phyloP scores from a whole-genome alignment of 2,888 invertebrate genomes.

The Neocrepidodera transversa region DNA sequence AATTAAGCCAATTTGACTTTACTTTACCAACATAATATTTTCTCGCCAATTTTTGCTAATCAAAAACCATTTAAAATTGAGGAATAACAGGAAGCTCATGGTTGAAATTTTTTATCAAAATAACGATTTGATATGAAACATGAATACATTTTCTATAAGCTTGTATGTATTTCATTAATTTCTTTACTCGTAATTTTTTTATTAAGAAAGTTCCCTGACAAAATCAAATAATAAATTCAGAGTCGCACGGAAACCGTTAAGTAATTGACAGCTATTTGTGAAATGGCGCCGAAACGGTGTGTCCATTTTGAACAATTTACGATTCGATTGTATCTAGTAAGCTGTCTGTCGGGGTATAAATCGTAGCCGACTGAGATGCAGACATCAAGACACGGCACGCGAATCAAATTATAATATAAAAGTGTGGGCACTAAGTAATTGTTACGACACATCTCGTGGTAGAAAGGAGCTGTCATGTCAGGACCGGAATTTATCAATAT shows the following conservation, averaged over 20 bases:
- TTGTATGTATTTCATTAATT: no score
- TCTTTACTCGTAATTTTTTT: no score
- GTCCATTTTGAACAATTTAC: slow-evolving; percentile 27
- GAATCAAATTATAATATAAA: slow-evolving; percentile 30
- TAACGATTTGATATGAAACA: no score
- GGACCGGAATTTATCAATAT: not conserved
- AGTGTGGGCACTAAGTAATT: slow-evolving; percentile 11
- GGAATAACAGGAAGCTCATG: no score
- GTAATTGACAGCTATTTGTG: slow-evolving; percentile 24
- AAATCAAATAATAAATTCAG: not conserved
- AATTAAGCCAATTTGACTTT: no score
- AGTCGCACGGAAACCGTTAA: slow-evolving; percentile 13
- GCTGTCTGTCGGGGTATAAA: slow-evolving; percentile 22
- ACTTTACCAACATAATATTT: no score
- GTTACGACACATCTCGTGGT: not conserved
- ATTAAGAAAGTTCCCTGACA: slow-evolving; percentile 1
- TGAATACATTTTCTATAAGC: no score
- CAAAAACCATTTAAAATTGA: no score
- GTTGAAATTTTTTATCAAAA: no score
- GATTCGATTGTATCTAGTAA: slow-evolving; percentile 19
- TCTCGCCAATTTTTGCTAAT: no score
- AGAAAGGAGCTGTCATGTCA: not conserved
- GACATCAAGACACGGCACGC: slow-evolving; percentile 29
- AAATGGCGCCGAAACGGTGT: slow-evolving; percentile 23
- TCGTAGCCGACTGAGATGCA: slow-evolving; percentile 18